phyloP scores from a whole-genome alignment of 2,797 vertebrate genomes.

The Eurystomus glaucurus region DNA sequence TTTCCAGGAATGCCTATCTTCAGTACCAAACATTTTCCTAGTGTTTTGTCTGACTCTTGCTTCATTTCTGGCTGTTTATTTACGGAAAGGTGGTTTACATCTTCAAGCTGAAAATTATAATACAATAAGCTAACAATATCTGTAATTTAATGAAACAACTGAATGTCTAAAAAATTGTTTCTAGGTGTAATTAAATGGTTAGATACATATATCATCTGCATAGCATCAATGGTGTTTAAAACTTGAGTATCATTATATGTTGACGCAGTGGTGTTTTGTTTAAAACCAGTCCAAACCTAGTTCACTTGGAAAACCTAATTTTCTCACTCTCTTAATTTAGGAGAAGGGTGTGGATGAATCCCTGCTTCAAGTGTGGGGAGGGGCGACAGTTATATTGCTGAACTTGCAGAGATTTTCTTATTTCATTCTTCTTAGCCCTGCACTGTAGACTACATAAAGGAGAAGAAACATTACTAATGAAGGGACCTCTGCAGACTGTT shows the following conservation, averaged over 20 bases:
- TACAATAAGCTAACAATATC: neutral
- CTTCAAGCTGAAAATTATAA: neutral
- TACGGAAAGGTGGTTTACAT: neutral
- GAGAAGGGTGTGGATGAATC: neutral
- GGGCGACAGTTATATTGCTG: neutral
- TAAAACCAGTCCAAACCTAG: neutral
- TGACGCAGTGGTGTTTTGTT: neutral
- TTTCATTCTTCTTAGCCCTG: neutral
- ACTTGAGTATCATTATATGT: fast-evolving
- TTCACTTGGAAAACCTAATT: neutral
- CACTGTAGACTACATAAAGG: neutral
- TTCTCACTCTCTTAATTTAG: neutral
- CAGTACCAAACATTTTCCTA: neutral
- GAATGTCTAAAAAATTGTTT: neutral
- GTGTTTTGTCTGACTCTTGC: neutral
- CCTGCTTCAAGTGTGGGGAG: neutral
- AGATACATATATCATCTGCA: neutral
- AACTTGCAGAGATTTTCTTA: neutral
- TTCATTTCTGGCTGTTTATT: neutral
- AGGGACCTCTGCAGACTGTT: neutral
- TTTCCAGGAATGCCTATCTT: neutral
- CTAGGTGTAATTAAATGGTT: neutral
- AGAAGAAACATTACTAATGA: neutral
- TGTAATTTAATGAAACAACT: neutral
- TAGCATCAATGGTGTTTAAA: neutral